Conservation (phyloP, 2,113 vertebrate species). For the Cnemophilus loriae region DNA sequence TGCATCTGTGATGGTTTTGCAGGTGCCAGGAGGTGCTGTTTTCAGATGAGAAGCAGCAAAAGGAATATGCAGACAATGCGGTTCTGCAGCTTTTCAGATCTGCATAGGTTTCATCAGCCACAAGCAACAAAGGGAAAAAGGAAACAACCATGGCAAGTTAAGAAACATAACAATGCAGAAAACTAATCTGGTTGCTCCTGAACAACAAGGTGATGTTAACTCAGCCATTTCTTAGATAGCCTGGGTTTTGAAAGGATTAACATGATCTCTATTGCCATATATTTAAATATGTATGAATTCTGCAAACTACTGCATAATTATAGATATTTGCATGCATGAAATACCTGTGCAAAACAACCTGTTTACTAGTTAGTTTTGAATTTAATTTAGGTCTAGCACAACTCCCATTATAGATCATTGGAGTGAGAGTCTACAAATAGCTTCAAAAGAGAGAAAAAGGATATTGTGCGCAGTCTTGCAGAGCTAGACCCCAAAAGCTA, state of each 20-base stretch:
- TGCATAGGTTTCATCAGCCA: slow-evolving; percentile 10
- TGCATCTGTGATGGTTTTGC: slow-evolving; percentile 69
- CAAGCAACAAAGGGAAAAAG: not conserved
- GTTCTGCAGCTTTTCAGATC: slow-evolving; percentile 44
- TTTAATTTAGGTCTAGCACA: slow-evolving; percentile 15
- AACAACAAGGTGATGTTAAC: not conserved
- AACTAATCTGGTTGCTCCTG: slow-evolving; percentile 2
- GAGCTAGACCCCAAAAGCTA: not conserved
- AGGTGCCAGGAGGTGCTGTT: slow-evolving; percentile 64
- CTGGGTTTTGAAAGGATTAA: slow-evolving; percentile 11
- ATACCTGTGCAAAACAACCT: slow-evolving; percentile 34
- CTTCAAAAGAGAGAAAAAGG: not conserved
- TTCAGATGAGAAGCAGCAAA: slow-evolving; percentile 46
- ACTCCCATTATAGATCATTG: not conserved
- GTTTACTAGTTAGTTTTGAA: slow-evolving; percentile 32
- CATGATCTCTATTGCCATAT: not conserved
- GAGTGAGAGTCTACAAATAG: not conserved
- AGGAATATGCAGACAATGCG: slow-evolving; percentile 45
- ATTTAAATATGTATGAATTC: slow-evolving; percentile 44
- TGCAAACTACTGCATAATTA: not conserved
- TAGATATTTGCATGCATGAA: slow-evolving; percentile 20
- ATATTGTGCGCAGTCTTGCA: not conserved
- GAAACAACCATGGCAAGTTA: not conserved
- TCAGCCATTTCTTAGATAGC: not conserved
- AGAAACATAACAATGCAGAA: slow-evolving; percentile 7